A percentile compares a stretch with the other conserved stretches of the same genome.
Evolutionary conservation across 2,113 vertebrate species (phyloP).

Genomic region (Zingel zingel): DNA sequence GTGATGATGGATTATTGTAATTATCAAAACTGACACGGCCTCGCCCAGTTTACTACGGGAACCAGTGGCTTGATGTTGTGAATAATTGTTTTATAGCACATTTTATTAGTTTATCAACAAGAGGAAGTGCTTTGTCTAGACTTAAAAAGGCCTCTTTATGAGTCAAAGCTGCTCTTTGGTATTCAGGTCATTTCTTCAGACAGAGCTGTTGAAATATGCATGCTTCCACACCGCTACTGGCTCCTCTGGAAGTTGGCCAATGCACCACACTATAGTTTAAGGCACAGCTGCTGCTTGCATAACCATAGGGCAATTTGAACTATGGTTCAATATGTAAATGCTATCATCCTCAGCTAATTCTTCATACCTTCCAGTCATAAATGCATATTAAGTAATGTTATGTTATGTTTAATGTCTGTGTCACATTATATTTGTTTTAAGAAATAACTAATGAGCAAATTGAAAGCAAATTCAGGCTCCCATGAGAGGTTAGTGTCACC

Average conservation of each 20-base stretch:
- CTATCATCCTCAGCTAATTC: constrained; percentile 40
- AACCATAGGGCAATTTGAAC: constrained; percentile 59
- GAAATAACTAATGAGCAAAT: constrained; percentile 28
- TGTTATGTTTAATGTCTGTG: constrained; percentile 15
- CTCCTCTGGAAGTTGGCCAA: constrained; percentile 63
- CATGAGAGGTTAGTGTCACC: constrained; percentile 51
- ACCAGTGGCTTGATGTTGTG: constrained; percentile 78
- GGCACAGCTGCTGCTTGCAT: constrained; percentile 70
- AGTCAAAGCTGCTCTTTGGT: constrained; percentile 76
- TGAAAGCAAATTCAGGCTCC: constrained; percentile 38
- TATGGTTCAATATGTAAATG: constrained; percentile 55
- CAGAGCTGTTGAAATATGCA: constrained; percentile 70
- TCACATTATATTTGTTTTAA: constrained; percentile 36
- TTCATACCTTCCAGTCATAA: constrained; percentile 33
- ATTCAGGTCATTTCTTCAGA: constrained; percentile 79
- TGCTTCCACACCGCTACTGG: constrained; percentile 64
- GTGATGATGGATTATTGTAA: constrained; percentile 80
- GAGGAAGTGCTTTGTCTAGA: constrained; percentile 87
- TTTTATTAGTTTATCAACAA: constrained; percentile 86
- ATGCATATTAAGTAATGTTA: constrained; percentile 30
- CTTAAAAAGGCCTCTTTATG: constrained; percentile 80
- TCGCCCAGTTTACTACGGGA: constrained; percentile 78
- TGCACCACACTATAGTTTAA: constrained; percentile 55
- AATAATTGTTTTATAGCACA: constrained; percentile 82
- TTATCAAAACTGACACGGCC: constrained; percentile 80